These are phyloP conservation scores for Morone chrysops DNA, from an alignment of 2,113 vertebrate species.

Conservation along the genomic window DNA sequence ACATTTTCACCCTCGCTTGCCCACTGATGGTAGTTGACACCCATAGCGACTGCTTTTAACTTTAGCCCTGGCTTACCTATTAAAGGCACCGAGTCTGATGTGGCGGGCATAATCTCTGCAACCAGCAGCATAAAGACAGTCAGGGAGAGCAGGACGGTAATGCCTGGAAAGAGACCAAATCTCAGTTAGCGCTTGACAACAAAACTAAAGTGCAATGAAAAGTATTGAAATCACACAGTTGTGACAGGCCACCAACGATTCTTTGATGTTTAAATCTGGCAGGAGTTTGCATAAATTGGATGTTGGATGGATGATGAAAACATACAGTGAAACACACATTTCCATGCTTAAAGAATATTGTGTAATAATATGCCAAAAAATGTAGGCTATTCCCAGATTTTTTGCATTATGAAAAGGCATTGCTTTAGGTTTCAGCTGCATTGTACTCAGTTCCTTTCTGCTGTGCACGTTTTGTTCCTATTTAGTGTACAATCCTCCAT, in stretches of 20 bases:
- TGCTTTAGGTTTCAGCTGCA: background rate
- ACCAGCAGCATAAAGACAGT: slow-evolving; percentile 97
- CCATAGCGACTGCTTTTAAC: slow-evolving; percentile 18
- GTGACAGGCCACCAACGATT: background rate
- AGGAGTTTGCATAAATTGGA: background rate
- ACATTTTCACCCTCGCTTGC: slow-evolving; percentile 4
- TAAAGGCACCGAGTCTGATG: slow-evolving; percentile 95
- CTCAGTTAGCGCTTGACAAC: slow-evolving; percentile 23
- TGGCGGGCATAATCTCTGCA: slow-evolving; percentile 96
- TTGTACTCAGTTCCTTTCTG: background rate
- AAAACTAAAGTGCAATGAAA: slow-evolving; percentile 4
- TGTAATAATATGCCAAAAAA: background rate
- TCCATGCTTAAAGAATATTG: background rate
- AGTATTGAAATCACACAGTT: background rate
- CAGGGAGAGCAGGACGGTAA: slow-evolving; percentile 94
- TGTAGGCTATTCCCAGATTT: background rate
- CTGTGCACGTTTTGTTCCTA: background rate
- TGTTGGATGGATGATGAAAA: background rate
- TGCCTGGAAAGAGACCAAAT: slow-evolving; percentile 84
- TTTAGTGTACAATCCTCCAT: background rate
- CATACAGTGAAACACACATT: background rate
- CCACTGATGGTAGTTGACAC: slow-evolving; percentile 32
- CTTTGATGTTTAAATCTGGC: slow-evolving; percentile 4
- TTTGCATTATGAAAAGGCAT: background rate
- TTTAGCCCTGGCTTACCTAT: slow-evolving; percentile 87